phyloP scores from a whole-genome alignment of 2,888 invertebrate species.

The Nycteola revayana region DNA sequence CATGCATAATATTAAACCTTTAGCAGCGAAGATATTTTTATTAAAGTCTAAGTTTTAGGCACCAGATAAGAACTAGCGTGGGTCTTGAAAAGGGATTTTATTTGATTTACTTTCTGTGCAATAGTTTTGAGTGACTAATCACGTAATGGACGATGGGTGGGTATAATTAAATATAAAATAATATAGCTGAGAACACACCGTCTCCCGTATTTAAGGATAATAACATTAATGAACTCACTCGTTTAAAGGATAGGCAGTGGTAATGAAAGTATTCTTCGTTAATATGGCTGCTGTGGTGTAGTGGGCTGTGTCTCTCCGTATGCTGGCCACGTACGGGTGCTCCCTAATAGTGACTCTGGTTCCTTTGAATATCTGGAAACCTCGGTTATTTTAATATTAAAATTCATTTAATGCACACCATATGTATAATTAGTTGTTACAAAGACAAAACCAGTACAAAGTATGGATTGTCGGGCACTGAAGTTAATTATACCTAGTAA shows the following conservation, averaged over 20 bases:
- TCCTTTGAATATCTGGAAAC: conserved; percentile 58
- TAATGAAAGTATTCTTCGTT: conserved; percentile 49
- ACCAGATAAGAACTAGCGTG: too few relatives aligned
- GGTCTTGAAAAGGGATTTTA: too few relatives aligned
- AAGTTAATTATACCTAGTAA: too few relatives aligned
- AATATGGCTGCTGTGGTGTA: conserved; percentile 53
- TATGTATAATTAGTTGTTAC: too few relatives aligned
- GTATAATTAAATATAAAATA: conserved; percentile 14
- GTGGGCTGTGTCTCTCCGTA: conserved; percentile 52
- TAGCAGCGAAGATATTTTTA: too few relatives aligned
- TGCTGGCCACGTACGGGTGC: conserved; percentile 64
- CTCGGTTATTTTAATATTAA: too few relatives aligned
- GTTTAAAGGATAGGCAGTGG: conserved; percentile 59
- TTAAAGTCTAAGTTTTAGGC: too few relatives aligned
- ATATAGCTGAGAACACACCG: conserved; percentile 1
- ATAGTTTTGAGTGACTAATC: conserved; percentile 1
- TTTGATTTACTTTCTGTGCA: too few relatives aligned
- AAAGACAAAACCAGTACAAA: too few relatives aligned
- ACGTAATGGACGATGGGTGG: conserved; percentile 8
- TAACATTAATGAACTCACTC: conserved; percentile 40
- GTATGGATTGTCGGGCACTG: too few relatives aligned
- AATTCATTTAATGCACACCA: too few relatives aligned
- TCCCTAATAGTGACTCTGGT: conserved; percentile 54
- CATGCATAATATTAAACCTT: too few relatives aligned
- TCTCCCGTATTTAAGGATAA: conserved; percentile 1